Conservation (phyloP, 2,113 vertebrate species). For the Xerus inauris region DNA sequence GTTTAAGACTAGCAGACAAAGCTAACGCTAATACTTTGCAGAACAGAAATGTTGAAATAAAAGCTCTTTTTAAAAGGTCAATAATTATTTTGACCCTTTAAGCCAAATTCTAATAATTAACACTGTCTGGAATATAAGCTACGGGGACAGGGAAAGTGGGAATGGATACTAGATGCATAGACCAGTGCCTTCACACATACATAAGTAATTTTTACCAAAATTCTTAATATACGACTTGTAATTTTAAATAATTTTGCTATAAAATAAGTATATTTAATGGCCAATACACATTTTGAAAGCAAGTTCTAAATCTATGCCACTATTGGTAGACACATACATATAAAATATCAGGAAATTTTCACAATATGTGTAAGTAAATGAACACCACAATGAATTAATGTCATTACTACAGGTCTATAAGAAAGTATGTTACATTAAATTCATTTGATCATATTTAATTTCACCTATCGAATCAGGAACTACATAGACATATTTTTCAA, state of each 20-base stretch:
- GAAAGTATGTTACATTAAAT: conserved; percentile 15
- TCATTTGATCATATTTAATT: conserved; percentile 22
- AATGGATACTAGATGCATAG: background rate
- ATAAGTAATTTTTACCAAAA: conserved; percentile 15
- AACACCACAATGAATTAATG: background rate
- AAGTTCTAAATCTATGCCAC: conserved; percentile 11
- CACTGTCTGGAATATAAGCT: background rate
- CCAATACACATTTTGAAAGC: conserved; percentile 38
- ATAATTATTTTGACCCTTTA: conserved; percentile 61
- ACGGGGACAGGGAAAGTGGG: background rate
- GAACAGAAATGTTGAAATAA: conserved; percentile 21
- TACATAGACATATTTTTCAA: conserved; percentile 38
- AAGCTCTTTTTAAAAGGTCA: background rate
- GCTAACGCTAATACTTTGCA: background rate
- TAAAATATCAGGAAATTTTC: background rate
- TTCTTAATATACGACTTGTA: background rate
- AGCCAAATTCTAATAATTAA: conserved; percentile 53
- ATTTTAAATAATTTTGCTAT: conserved; percentile 35
- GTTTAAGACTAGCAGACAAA: conserved; percentile 8
- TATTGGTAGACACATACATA: background rate
- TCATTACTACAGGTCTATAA: background rate
- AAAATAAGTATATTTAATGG: background rate
- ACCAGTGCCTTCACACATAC: background rate
- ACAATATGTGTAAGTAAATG: background rate
- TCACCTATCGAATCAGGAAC: conserved; percentile 21